Base-by-base conservation (phyloP, 2,797 vertebrate genomes). In the Chrosomus eos region DNA sequence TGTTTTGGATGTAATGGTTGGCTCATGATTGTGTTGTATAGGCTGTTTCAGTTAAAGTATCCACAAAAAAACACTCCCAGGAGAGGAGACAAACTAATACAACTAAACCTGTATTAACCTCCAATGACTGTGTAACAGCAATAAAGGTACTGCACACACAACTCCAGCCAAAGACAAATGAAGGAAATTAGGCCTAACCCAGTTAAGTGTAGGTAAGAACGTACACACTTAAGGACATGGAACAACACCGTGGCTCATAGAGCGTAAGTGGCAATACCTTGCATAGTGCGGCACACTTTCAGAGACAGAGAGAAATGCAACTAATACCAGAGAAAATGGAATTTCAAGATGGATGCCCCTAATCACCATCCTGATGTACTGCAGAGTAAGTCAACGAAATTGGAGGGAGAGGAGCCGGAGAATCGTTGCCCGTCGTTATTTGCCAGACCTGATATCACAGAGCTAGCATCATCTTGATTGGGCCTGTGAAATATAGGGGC, bases 401-500 rank as follows among this genome's bases (percentile, higher is more conserved):
- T 76, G 60, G 87, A 66, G 40, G 23, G 33, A 84, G 68, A 62
- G 33, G 45, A 86, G 80, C 38, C 58, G 3, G 26, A 84, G 36
- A 82, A 73, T 67, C 13, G 26, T 36, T 66, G 66, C 79, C 64
- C 16, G 9, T n/a, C 19, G 38, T 89, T 82, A 81, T 88, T 86
- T 76, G n/a, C 73, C 67, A 81, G 67, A 33, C 45, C 68, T 82
- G 81, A 88, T 82, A 75, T 73, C 86, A 82, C 75, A 79, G 76
- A 84, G 74, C 67, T 83, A 68, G 70, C 75, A 60, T 58, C 38
- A 55, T 76, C 92, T 79, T 92, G 92, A 93, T 93, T 94, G 92
- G 90, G 89, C 89, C 90, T 89, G 90, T 91, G 90, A 92, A 93
- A 94, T 93, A 94, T 92, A 92, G 91, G 90, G 90, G 90, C 88